A percentile compares a stretch with the other conserved stretches of the same genome.
These are phyloP conservation scores for Drosophila melanogaster DNA, from an alignment of 1,140 invertebrate genomes.

Conservation along the genomic window DNA sequence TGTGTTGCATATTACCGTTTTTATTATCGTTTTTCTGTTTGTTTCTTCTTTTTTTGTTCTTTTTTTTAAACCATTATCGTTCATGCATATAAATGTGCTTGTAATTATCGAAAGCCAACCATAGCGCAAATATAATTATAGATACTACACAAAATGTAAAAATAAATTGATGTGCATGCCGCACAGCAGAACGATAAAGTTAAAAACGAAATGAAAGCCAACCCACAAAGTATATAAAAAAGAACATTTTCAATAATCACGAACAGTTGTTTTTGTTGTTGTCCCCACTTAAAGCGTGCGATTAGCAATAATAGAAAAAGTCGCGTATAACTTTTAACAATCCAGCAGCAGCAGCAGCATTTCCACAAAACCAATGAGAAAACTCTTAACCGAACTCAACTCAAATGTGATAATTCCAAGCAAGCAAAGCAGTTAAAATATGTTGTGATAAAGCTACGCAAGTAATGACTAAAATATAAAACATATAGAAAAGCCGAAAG, in stretches of 20 bases:
- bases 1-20: conserved; percentile 41
- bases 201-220: conserved; percentile 16
- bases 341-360: conserved; percentile 40
- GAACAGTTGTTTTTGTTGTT: conserved; percentile 60
- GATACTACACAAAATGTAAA: conserved; percentile 46
- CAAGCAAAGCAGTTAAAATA: conserved; percentile 22
- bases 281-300: conserved; percentile 49
- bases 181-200: conserved; percentile 22
- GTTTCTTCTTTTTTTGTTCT: conserved; percentile 18
- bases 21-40: conserved; percentile 34
- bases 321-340: conserved; percentile 35
- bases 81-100: conserved; percentile 68
- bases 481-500: conserved; percentile 4
- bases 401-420: conserved; percentile 57
- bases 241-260: conserved; percentile 45
- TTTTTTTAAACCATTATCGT: conserved; percentile 38
- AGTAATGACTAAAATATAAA: conserved; percentile 9
- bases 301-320: conserved; percentile 43
- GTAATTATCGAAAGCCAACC: conserved; percentile 52
- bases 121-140: conserved; percentile 59
- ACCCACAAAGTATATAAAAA: conserved; percentile 28
- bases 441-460: conserved; percentile 44
- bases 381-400: conserved; percentile 36
- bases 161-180: conserved; percentile 54
- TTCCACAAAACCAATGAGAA: conserved; percentile 60